Evolutionary conservation across 2,113 vertebrate species (phyloP).

Genomic region (Nothoprocta pentlandii): DNA sequence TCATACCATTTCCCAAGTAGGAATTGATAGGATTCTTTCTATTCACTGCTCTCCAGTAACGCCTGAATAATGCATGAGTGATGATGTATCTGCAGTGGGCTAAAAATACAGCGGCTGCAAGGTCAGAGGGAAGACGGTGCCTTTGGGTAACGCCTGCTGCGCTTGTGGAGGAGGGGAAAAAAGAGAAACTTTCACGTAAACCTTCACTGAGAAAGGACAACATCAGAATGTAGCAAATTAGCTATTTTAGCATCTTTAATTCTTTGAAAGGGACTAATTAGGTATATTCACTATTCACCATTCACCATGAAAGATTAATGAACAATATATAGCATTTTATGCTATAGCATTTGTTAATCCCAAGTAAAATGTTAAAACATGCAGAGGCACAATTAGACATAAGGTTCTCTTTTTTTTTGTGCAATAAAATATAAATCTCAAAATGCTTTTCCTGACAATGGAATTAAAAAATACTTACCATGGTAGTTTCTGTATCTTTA

Average conservation of each 20-base stretch:
- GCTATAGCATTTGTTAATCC: neutral
- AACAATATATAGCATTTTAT: neutral
- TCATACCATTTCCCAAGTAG: neutral
- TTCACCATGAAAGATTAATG: neutral
- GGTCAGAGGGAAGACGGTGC: neutral
- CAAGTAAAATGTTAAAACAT: neutral
- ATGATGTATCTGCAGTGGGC: neutral
- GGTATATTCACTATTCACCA: neutral
- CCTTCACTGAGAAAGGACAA: neutral
- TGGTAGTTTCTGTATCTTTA: neutral
- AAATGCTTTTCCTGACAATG: neutral
- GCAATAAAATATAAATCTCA: neutral
- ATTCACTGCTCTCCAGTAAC: neutral
- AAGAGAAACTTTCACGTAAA: neutral
- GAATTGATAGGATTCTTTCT: neutral
- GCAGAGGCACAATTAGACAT: neutral
- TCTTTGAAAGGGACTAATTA: neutral
- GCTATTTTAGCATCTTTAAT: neutral
- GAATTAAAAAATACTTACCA: neutral
- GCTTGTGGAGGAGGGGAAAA: neutral
- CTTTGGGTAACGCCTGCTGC: neutral
- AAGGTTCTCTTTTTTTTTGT: neutral
- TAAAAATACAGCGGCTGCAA: neutral
- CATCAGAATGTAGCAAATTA: neutral
- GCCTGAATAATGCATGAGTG: constrained; percentile 12